Evolutionary conservation across 2,113 vertebrate genomes (phyloP), one percentile per base, ranked within the genome.

Genomic region (Chlamydotis undulata): DNA sequence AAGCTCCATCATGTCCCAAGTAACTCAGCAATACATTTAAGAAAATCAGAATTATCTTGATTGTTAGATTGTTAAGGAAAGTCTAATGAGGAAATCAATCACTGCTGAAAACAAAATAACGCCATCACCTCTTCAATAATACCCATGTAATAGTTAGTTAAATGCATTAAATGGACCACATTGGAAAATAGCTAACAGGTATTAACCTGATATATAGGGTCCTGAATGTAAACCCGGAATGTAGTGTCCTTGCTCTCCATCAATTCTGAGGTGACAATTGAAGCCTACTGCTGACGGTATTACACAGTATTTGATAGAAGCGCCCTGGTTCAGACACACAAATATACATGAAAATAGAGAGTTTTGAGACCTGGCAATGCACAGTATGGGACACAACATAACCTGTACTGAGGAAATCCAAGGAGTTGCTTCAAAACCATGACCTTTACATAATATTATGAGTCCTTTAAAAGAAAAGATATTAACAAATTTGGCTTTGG

Each of bases 31-130:
- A 82, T 39, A 39, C 25, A 65, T 80, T 69, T 69, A 61, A 69
- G 67, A 85, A 83, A 86, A 92, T 21, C 14, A 90, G 47, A 59
- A 57, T 77, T 80, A 76, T 57, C 59, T 83, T 55, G 26, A 89
- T 50, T 5, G 1, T 68, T 64, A 63, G 50, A 29, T n/a, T 60
- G 41, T 16, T 87, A 87, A 73, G 64, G 14, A 33, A 81, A 77
- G 19, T n/a, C 65, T 94, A 80, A 85, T 31, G 41, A 73, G 71
- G 35, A 80, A 92, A 73, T 35, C 14, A 3, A 0, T 61, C 90
- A 86, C 24, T 88, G 50, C 31, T 89, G 63, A 39, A 69, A 83
- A 88, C 26, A 86, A 86, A 75, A 79, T 14, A 31, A 63, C 37
- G 18, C 28, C 31, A 70, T 50, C 49, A 65, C 25, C 29, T 86